Evolutionary conservation across 1,140 invertebrate genomes (phyloP), one percentile per base, ranked within the genome.

Genomic region (Drosophila bocqueti): DNA sequence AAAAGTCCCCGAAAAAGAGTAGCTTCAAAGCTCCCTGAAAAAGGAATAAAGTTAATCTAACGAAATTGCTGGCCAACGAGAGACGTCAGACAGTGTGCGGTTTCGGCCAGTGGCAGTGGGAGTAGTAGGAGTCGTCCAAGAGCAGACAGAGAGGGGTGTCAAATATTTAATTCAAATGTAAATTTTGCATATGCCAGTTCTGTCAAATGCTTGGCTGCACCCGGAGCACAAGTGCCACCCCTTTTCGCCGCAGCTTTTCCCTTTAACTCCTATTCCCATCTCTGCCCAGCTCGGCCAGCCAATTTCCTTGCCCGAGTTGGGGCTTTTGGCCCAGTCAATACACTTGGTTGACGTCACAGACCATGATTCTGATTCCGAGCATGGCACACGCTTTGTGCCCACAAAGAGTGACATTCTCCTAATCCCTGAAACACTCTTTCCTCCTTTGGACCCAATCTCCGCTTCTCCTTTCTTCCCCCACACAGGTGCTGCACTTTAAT

Each of bases 91-190:
- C 54, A 43, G 21, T 42, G 67, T 69, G 75, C 43, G 76, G 66
- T 69, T 69, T 43, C 16, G 55, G 47, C 31, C 45, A 21, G 18
- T 38, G 61, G 40, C 24, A 11, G n/a, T 43, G 52, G 31, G 31
- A 16, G 26, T 54, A 16, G 26, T 54, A 15, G 47, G 31, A 50
- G n/a, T 18, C 13, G 38, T 24, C 15, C 15, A 10, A 16, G 18
- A 38, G 15, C 16, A 38, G 34, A 21, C 16, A 31, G 69, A 34
- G 24, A 34, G 40, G 57, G 75, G 40, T 74, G 65, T 57, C 40
- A 68, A 64, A 79, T 65, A 83, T 83, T 83, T 78, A 68, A 82
- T 78, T 83, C 76, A 66, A 79, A 83, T 79, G 76, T 83, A 69
- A 79, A 79, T 77, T 79, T 71, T 79, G 75, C 75, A 79, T 79